Evolutionary conservation across 2,113 vertebrate species (phyloP).

Genomic region (Amblyopsis rosae): DNA sequence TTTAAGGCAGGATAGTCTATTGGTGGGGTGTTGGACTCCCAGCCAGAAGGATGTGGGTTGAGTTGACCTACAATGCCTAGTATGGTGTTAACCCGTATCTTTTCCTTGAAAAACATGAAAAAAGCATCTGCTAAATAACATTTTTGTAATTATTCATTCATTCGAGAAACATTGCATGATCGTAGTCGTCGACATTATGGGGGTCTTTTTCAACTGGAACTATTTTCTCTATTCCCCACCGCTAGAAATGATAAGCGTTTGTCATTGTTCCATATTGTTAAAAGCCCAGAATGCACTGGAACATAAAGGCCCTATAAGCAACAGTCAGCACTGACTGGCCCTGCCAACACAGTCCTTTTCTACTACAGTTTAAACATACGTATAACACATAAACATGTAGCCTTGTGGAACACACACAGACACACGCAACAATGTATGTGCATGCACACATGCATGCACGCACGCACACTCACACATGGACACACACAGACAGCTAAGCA

Average conservation of each 20-base stretch:
- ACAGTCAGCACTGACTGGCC: conserved; percentile 12
- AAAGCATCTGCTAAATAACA: no score
- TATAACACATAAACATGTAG: neutral
- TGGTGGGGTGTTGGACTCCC: no score
- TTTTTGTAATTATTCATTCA: no score
- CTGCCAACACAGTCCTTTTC: conserved; percentile 49
- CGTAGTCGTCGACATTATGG: neutral
- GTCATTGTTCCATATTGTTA: conserved; percentile 12
- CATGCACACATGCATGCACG: neutral
- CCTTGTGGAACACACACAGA: conserved; percentile 21
- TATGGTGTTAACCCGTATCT: no score
- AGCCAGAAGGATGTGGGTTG: no score
- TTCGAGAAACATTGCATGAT: no score
- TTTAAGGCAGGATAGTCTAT: no score
- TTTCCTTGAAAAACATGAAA: no score
- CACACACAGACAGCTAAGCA: neutral
- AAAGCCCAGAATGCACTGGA: conserved; percentile 20
- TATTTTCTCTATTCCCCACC: neutral
- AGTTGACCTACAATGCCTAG: no score
- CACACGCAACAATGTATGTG: conserved; percentile 3
- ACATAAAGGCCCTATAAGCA: conserved; percentile 15
- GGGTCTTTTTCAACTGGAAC: neutral
- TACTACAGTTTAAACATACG: conserved; percentile 4
- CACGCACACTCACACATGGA: neutral
- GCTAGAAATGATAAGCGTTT: conserved; percentile 11